Evolutionary conservation across 2,113 vertebrate genomes (phyloP).

Genomic region (Rhabdomys dilectus): DNA sequence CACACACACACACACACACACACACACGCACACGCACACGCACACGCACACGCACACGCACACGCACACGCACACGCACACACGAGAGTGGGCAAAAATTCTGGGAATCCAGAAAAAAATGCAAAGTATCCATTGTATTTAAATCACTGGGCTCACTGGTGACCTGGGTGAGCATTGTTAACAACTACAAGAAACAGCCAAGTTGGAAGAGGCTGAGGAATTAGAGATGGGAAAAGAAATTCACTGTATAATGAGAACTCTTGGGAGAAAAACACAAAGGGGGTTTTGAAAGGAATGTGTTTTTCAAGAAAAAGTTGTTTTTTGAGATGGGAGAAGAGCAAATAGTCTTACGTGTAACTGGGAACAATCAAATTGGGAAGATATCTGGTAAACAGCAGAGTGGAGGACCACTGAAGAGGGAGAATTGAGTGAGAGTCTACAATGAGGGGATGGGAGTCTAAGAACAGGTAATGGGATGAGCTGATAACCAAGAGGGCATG

Average conservation of each 20-base stretch:
- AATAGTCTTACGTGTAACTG: background rate
- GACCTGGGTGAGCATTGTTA: background rate
- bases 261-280: constrained; percentile 3
- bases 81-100: background rate
- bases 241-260: background rate
- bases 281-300: background rate
- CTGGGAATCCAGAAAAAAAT: constrained; percentile 1
- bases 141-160: constrained; percentile 18
- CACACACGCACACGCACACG: background rate
- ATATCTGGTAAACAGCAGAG: constrained; percentile 17
- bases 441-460: background rate
- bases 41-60: background rate
- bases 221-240: constrained; percentile 20
- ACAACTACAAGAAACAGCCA: background rate
- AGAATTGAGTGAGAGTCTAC: background rate
- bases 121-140: constrained; percentile 20
- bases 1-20: background rate
- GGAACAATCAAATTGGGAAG: constrained; percentile 11
- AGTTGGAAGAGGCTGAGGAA: background rate
- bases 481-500: background rate
- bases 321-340: constrained; percentile 37
- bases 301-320: background rate
- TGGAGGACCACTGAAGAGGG: background rate
- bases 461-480: background rate
- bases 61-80: background rate